Base-by-base conservation (phyloP, 1,140 invertebrate genomes). In the Hylaeus volcanicus region DNA sequence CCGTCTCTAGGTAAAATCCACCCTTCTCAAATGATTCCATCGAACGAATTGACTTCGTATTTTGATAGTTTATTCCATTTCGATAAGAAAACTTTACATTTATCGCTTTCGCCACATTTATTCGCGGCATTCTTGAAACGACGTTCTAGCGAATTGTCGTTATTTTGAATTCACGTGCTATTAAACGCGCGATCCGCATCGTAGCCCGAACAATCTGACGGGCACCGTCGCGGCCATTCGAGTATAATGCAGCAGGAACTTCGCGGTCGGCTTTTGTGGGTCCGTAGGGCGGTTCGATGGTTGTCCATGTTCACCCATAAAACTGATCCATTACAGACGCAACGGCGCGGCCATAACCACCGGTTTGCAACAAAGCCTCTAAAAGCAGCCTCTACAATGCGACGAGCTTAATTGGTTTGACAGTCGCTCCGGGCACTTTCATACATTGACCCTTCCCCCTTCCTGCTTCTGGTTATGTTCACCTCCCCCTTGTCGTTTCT, bases 361-460 rank as follows among this genome's bases (percentile, higher is more conserved):
- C 63, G 72, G 73, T 53, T 63, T 58, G 51, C 79, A 78, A 82
- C 83, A 85, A 86, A 85, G 79, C 74, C 55, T 56, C 72, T 80
- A 69, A 84, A 86, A 85, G 78, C 74, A 63, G 74, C 83, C 82
- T 85, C 85, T 85, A 85, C 78, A 86, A 86, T 86, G 73, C 79
- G 72, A 84, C 73, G 74, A 58, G 79, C 83, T 86, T 84, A 86
- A 85, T 86, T 86, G 83, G 78, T 85, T 85, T 83, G 81, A 83
- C 84, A 82, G 77, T 66, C 80, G 80, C 74, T 82, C 77, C 75
- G 60, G 65, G 56, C 75, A 82, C 75, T 85, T 82, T 85, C 74
- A 63, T 82, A 53, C 66, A 56, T 58, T 73, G 71, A 65, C 71
- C 56, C 48, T n/a, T n/a, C 15, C 48, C 43, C 74, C 39, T 41